Evolutionary conservation across 92 coral and sea anemone species (phyloP), one percentile per base, ranked within the genome.

Genomic region (Muricea muricata): DNA sequence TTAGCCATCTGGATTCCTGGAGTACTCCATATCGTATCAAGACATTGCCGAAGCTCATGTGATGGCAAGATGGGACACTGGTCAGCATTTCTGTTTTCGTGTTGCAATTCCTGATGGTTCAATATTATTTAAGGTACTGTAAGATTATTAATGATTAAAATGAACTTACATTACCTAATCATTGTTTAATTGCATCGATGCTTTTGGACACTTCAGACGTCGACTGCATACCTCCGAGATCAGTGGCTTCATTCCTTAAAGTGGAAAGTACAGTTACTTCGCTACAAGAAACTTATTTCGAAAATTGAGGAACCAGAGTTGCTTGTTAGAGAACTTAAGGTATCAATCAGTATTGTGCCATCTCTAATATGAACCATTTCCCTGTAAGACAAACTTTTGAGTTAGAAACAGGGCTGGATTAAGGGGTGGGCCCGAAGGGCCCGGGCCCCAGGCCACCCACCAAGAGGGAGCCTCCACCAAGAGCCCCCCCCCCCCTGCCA

Each of bases 231-330:
- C 47, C 75, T 92, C 71, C 90, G 99, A 81, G 99, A 96, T 82
- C 99, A 96, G 60, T 96, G 99, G 99, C 86, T 96, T 15, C 99
- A 96, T 75, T 96, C 99, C 14, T 85, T 96, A 60, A 96, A 93
- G 75, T 96, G 99, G 99, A 96, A 96, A 94, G 98, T 97, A 21
- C 94, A 97, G 65, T 92, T 97, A 39, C 93, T 92, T 75, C 93
- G 99, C 85, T 97, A 97, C 86, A 97, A 91, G 87, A 97, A 91
- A 86, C 91, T 97, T 60, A 87, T 97, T 78, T 93, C 99, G 34
- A 97, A 93, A 85, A 89, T 97, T 72, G 90, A 94, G 86, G 99
- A 97, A 66, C 99, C 97, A 61, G 99, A 97, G 84, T 92, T 93
- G n/a, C 82, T 97, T 55, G 94, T 93, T 50, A 87, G 92, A 69